Base-by-base conservation (phyloP, 2,113 vertebrate species). In the Phainopepla nitens region DNA sequence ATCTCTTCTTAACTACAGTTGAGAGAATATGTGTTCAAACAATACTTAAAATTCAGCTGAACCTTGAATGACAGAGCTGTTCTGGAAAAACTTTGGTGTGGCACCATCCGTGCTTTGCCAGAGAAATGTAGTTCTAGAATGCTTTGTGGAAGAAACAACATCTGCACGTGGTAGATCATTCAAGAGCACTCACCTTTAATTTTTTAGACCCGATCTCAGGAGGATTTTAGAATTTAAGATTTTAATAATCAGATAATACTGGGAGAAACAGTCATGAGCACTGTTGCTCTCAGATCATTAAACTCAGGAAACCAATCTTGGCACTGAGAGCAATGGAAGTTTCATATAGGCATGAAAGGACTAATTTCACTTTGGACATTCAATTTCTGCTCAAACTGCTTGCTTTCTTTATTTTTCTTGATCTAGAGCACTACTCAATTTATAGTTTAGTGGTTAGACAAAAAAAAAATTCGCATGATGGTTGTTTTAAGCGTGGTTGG, bases 101-200 rank as follows among this genome's bases (percentile, higher is more conserved):
- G 15, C 18, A 50, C 20, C 1, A 0, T 58, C 51, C 0, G 0
- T 58, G 31, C 22, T 20, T 75, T 91, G 50, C 35, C 23, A 33
- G 19, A 21, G 5, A 70, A 82, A 27, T n/a, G 6, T 20, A 65
- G 9, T 31, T 39, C 39, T 71, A 39, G 16, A 56, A 50, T 62
- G 58, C 13, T 75, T 66, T 54, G 25, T 27, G 39, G 16, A 58
- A 93, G 44, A 87, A 90, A 61, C 1, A 50, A 35, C 58, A 42
- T 21, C 35, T 82, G 14, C 4, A 41, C 71, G 90, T 85, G 3
- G 13, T 41, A 45, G 10, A 36, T 66, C 7, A 36, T 25, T 92
- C 89, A 79, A 50, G 2, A 50, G 18, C 24, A 49, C 21, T 83
- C 7, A 53, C 25, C 4, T 28, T 56, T 20, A 25, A 8, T 2